Conservation (phyloP, 1,140 invertebrate species). For the Calephelis virginiensis region DNA sequence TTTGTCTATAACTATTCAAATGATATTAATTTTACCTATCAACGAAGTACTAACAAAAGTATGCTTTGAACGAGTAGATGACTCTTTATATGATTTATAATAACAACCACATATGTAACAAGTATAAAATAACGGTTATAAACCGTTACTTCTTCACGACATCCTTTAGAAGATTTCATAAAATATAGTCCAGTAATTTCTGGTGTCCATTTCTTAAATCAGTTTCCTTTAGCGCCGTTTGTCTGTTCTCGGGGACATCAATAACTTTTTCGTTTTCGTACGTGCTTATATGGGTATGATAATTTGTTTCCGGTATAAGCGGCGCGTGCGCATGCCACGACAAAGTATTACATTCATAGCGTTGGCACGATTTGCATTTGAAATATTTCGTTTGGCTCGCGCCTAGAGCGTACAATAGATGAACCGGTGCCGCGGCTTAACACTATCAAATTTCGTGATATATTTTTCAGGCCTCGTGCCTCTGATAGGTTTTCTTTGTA, state of each 20-base stretch:
- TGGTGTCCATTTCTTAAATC: slow-evolving; percentile 40
- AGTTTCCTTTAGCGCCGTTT: slow-evolving; percentile 68
- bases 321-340: slow-evolving; percentile 70
- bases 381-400: slow-evolving; percentile 71
- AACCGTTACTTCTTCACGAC: background rate
- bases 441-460: slow-evolving; percentile 72
- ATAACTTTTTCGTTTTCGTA: slow-evolving; percentile 71
- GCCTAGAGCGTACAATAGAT: slow-evolving; percentile 61
- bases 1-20: too few relatives aligned
- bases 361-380: slow-evolving; percentile 77
- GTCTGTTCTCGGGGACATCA: slow-evolving; percentile 63
- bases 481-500: slow-evolving; percentile 49
- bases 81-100: too few relatives aligned
- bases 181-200: slow-evolving; percentile 24
- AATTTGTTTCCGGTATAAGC: slow-evolving; percentile 72
- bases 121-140: background rate
- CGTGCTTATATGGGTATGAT: slow-evolving; percentile 75
- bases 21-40: too few relatives aligned
- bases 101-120: too few relatives aligned
- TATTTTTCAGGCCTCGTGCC: slow-evolving; percentile 73
- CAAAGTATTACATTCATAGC: slow-evolving; percentile 74
- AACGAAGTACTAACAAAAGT: too few relatives aligned
- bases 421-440: slow-evolving; percentile 49
- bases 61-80: too few relatives aligned
- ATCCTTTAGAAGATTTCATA: background rate